phyloP scores from a whole-genome alignment of 2,888 invertebrate species.

The Gari tellinella region DNA sequence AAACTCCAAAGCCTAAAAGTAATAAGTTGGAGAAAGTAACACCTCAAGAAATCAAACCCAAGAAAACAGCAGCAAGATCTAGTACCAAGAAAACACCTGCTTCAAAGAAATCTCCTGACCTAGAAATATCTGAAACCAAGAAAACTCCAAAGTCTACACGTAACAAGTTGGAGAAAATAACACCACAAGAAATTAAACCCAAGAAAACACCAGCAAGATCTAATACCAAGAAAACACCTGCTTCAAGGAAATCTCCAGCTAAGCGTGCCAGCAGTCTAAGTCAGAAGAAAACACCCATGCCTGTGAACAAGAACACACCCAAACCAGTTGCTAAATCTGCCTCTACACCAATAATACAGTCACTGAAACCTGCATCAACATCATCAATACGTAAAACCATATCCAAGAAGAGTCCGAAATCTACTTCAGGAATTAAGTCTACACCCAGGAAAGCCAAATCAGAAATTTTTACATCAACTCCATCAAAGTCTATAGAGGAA shows the following conservation, averaged over 20 bases:
- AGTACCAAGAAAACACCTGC: not conserved
- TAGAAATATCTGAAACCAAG: too few species aligned
- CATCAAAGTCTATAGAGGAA: conserved; percentile 35
- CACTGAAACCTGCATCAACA: not conserved
- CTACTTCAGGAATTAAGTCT: too few species aligned
- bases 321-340: too few species aligned
- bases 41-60: not conserved
- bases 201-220: conserved; percentile 3
- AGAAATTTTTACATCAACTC: conserved; percentile 35
- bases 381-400: not conserved
- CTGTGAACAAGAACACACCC: too few species aligned
- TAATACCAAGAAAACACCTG: conserved; percentile 1
- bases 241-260: not conserved
- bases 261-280: not conserved
- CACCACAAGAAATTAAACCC: not conserved
- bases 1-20: not conserved
- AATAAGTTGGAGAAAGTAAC: not conserved
- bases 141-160: too few species aligned
- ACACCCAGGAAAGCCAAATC: too few species aligned
- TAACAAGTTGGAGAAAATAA: not conserved
- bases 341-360: too few species aligned
- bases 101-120: not conserved
- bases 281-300: not conserved
- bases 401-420: not conserved
- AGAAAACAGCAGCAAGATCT: conserved; percentile 9